These are phyloP conservation scores for Temnothorax nylanderi DNA, from an alignment of 1,140 invertebrate genomes.

Conservation along the genomic window DNA sequence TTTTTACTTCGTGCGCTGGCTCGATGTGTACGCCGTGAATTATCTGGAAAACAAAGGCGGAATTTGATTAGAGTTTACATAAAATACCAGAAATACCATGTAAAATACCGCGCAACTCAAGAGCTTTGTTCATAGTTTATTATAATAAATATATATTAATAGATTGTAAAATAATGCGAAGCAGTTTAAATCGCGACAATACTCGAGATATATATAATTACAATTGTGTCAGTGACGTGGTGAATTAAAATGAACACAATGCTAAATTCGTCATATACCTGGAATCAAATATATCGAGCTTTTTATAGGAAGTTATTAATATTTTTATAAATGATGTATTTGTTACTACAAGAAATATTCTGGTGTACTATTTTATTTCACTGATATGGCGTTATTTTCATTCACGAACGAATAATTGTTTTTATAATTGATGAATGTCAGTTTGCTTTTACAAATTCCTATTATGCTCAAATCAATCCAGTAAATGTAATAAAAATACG, in stretches of 20 bases:
- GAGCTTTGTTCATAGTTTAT: background rate
- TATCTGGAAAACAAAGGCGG: constrained; percentile 87
- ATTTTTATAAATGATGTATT: background rate
- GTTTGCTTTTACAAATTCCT: background rate
- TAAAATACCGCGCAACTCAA: background rate
- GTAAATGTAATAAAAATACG: background rate
- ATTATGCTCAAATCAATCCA: background rate
- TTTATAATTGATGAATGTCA: background rate
- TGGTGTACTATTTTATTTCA: background rate
- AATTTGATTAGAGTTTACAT: constrained; percentile 20
- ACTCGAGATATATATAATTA: background rate
- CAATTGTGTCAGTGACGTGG: background rate
- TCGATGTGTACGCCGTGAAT: constrained; percentile 94
- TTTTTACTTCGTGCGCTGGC: constrained; percentile 91
- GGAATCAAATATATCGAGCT: background rate
- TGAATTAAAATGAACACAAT: background rate
- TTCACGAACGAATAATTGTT: background rate
- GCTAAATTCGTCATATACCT: background rate
- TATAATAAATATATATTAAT: constrained; percentile 4
- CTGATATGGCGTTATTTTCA: background rate
- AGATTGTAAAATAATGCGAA: background rate
- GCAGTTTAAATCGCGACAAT: background rate
- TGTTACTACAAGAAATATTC: background rate
- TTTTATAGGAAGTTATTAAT: background rate
- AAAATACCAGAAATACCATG: background rate